Base-by-base conservation (phyloP, 2,888 invertebrate species). In the Mythimna pallens region DNA sequence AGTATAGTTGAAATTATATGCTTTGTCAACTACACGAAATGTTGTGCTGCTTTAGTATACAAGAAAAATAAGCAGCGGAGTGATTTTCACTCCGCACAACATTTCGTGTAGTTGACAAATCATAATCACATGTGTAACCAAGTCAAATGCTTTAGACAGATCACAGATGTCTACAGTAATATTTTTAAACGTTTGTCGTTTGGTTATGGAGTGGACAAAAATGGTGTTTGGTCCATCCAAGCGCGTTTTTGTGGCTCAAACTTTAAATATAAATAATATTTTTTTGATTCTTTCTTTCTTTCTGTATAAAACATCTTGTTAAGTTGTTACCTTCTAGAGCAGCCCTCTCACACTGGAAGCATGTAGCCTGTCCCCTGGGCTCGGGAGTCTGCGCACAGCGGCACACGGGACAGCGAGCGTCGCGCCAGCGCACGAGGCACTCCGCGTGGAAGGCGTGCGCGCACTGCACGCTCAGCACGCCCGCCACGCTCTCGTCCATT, bases 401-500 rank as follows among this genome's bases (percentile, higher is more conserved):
- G 93, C 99, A 99, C 73, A 99, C 99, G 0, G 99, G 99, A 92
- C 99, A 99, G 73, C 99, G 99, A 86, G 98, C 98, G 93, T 99
- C 99, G 25, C 98, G 98, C 99, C 99, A 99, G 93, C 99, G 98
- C 85, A 98, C 98, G 65, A 99, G 96, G 94, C 99, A 99, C 89
- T 98, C 98, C 14, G 99, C 98, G 95, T 99, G 99, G 95, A 99
- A 99, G 2, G 99, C 98, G 95, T 99, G 99, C 95, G 99, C 99
- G 93, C 99, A 99, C 78, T 99, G 97, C 90, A 99, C 99, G 43
- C 99, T 99, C 84, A 99, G 96, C 79, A 99, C 98, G 17, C 99
- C 99, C 92, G 99, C 99, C 17, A 99, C 99, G 86, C 99, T 99
- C 95, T 99, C 99, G 93, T 99, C 99, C 99, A 99, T 99, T 76